Evolutionary conservation across 2,797 vertebrate species (phyloP), one percentile per base, ranked within the genome.

Genomic region (Pseudochirops corinnae): DNA sequence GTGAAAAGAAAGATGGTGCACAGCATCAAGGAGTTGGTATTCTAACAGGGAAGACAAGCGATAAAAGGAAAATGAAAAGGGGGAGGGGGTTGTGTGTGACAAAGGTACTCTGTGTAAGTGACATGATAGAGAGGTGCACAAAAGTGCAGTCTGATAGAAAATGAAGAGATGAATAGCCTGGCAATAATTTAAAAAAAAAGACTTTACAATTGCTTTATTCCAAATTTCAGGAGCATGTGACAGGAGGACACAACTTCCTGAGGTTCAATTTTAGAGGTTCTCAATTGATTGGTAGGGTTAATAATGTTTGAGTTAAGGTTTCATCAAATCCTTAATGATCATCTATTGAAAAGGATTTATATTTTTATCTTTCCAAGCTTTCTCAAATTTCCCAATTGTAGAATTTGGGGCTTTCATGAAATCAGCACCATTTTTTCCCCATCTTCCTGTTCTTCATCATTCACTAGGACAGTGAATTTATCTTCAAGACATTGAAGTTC

Each of bases 311-410:
- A 0, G 99, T 99, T 98, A 99, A 99, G 96, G 95, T 93, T 0
- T 99, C 95, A 0, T 98, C 92, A 99, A 97, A 94, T 99, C 99
- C 0, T 99, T 99, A 0, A 99, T 52, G 0, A 99, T 99, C 99
- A 99, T 99, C 98, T 99, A 99, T 1, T 99, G 99, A 93, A 99
- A 99, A 29, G 99, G 99, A 98, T 99, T 99, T 98, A 99, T 99
- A 98, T 58, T 99, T 96, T n/a, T 98, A 99, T 97, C 96, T 99
- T 99, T 97, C 98, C 98, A 50, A 99, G 98, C 95, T 0, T 98
- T 98, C 98, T 99, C 99, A 11, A 99, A 99, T 11, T 98, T 62
- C 55, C 55, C 95, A n/a, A 99, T 98, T n/a, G 99, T 99, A 57
- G 95, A 97, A 95, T 99, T 99, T 4, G 99, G 99, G 53, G 56